Base-by-base conservation (phyloP, 2,888 invertebrate genomes). In the Drosophila monieri region DNA sequence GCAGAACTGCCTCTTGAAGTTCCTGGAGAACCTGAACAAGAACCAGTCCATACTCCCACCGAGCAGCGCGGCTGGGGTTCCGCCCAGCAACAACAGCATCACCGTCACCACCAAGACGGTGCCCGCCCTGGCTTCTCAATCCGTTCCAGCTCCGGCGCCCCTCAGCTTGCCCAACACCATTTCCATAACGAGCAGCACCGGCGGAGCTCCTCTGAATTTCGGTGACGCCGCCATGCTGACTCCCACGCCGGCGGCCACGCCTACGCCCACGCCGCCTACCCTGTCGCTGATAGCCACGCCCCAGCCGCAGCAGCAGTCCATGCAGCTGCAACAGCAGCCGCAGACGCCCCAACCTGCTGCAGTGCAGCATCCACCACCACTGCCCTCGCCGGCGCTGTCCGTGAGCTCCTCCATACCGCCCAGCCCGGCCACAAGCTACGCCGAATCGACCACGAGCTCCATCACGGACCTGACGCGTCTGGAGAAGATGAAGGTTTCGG, bases 401-500 rank as follows among this genome's bases (percentile, higher is more conserved):
- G 88, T 92, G 9, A 79, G 88, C 68, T 92, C 92, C 6, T 92
- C 93, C 30, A 90, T 92, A 61, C 90, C 92, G 30, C 84, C 92
- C 12, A 91, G 92, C 88, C 88, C 89, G 6, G 92, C 87, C 43
- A 92, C 83, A 10, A 91, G 90, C 37, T 90, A 88, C 64, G 90
- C 90, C 1, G 91, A 91, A 32, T 90, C 91, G 15, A 87, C 91
- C 25, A 83, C 85, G 3, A 77, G 86, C 37, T 77, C 88, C 43
- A 78, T 80, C 5, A 73, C 73, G 3, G 92, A 92, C 84, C 66
- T 93, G 18, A 93, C 94, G 23, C 95, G 97, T 70, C 93, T 98
- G 85, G 97, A 98, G 90, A 98, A 98, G 89, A 97, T 98, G 97
- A 98, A 98, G 93, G 98, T 97, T 57, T 97, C 97, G 70, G 98